Base-by-base conservation (phyloP, 2,113 vertebrate genomes). In the Sorex fumeus region DNA sequence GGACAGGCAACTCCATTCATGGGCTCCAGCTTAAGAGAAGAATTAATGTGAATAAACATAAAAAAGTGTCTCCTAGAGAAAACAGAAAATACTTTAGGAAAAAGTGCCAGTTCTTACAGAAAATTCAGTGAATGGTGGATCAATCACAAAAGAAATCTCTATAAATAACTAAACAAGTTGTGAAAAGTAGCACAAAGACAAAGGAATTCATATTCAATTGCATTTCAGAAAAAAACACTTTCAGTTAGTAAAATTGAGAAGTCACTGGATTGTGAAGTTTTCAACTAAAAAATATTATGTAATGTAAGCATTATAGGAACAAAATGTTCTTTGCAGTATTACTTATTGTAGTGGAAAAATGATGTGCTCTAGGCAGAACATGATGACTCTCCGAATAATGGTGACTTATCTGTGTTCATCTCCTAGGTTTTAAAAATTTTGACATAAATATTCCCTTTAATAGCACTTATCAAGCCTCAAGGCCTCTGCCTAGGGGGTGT, bases 11-110 rank as follows among this genome's bases (percentile, higher is more conserved):
- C 6, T 66, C 50, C 12, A 78, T 0, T 25, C 6, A 2, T 4
- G 8, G 72, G 40, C 34, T 87, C 13, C 40, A 30, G 11, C 80
- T 76, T 43, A 89, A 71, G 27, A 69, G 69, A 53, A 28, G 0
- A 19, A 15, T 57, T 23, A 82, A 5, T 43, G 62, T 34, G 3
- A 69, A 28, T 32, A 90, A 66, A 36, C 30, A 18, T 70, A 34
- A 82, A 90, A 40, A 50, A 11, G 2, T 21, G 57, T 32, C 28
- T 32, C 28, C 5, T 32, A 66, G 27, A 36, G 30, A 93, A 80
- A 64, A 72, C 53, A 34, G 36, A 70, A 88, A 67, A 28, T 67
- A 66, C 45, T 89, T 89, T 67, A 90, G 34, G 28, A 85, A 82
- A 53, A 67, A 4, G 4, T 45, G 28, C 32, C 28, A 91, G 32